phyloP scores from a whole-genome alignment of 2,888 invertebrate species.

The Phalangium opilio region DNA sequence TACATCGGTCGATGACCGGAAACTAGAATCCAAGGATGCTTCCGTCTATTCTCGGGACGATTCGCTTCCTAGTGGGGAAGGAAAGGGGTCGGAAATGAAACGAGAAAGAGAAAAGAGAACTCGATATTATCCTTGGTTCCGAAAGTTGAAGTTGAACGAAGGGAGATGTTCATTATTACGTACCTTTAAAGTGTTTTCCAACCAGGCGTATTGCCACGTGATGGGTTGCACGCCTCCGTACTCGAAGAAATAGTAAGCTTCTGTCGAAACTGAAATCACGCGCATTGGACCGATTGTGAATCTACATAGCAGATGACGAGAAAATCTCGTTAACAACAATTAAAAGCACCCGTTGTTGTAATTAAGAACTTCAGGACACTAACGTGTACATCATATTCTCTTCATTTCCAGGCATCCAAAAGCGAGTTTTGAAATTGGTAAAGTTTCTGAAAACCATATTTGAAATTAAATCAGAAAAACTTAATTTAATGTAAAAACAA shows the following conservation, averaged over 20 bases:
- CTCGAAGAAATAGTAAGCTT: constrained; percentile 20
- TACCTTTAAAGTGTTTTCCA: constrained; percentile 31
- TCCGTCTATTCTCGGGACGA: no score
- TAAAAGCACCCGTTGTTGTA: no score
- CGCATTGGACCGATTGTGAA: constrained; percentile 29
- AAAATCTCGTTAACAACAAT: no score
- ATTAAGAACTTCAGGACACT: no score
- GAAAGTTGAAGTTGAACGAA: no score
- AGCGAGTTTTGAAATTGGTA: constrained; percentile 16
- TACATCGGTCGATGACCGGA: background rate
- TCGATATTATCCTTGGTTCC: no score
- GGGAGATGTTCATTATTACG: background rate
- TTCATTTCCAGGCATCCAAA: constrained; percentile 19
- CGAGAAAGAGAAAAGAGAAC: no score
- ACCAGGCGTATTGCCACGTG: constrained; percentile 27
- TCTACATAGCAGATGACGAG: constrained; percentile 4
- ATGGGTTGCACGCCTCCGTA: constrained; percentile 15
- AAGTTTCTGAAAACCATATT: constrained; percentile 11
- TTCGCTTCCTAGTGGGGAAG: no score
- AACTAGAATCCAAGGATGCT: background rate
- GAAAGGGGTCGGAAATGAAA: no score
- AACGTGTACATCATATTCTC: constrained; percentile 29
- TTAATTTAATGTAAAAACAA: no score
- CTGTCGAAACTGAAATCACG: constrained; percentile 20
- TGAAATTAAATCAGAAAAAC: background rate